Evolutionary conservation across 1,140 invertebrate genomes (phyloP).

Genomic region (Zaprionus nigranus): DNA sequence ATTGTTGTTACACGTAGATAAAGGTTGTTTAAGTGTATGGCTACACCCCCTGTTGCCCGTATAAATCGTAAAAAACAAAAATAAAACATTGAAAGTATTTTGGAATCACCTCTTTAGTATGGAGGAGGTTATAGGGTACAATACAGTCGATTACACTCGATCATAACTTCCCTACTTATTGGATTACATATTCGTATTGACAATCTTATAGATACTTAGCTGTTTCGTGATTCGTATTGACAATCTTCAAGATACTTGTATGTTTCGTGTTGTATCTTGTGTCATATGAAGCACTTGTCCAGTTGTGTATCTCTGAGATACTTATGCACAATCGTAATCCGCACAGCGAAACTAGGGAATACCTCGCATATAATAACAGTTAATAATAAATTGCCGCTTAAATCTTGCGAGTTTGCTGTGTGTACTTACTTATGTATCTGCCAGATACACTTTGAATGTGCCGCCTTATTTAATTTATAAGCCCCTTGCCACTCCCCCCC

Average conservation of each 20-base stretch:
- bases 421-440: constrained; percentile 60
- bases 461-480: constrained; percentile 48
- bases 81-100: no score
- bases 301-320: neutral
- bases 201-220: no score
- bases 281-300: no score
- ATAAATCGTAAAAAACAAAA: no score
- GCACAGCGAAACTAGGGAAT: neutral
- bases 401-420: constrained; percentile 7
- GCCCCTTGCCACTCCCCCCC: neutral
- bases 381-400: constrained; percentile 7
- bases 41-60: no score
- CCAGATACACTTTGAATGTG: constrained; percentile 42
- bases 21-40: fast-evolving
- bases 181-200: no score
- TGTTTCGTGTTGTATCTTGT: neutral
- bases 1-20: no score
- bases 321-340: neutral
- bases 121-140: no score
- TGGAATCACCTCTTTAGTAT: no score
- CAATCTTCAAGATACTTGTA: neutral
- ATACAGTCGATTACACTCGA: no score
- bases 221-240: no score
- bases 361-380: constrained; percentile 1
- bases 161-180: no score